A percentile compares a stretch with the other conserved stretches of the same genome.
These are phyloP conservation scores for Noctua janthe DNA, from an alignment of 2,888 invertebrate species.

Conservation along the genomic window DNA sequence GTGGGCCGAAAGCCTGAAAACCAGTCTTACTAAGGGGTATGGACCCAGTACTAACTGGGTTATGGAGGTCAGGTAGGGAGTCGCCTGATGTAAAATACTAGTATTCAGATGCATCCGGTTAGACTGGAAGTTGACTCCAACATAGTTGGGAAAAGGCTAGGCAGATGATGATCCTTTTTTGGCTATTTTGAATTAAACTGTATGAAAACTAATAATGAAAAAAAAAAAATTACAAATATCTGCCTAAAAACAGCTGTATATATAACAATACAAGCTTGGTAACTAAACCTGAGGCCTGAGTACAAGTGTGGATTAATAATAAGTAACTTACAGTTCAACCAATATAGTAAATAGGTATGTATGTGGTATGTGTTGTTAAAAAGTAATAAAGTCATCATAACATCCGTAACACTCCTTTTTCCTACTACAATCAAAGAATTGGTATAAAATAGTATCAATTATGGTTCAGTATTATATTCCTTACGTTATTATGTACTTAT, in stretches of 20 bases:
- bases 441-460: not conserved
- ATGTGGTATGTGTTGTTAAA: not conserved
- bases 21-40: too few relatives aligned
- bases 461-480: not conserved
- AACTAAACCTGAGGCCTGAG: not conserved
- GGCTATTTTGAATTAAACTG: not conserved
- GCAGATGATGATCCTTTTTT: not conserved
- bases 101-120: too few relatives aligned
- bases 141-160: not conserved
- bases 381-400: not conserved
- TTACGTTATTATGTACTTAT: too few relatives aligned
- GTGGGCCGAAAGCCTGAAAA: too few relatives aligned
- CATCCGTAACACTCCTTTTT: conserved; percentile 9
- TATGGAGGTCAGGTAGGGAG: too few relatives aligned
- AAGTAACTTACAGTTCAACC: not conserved
- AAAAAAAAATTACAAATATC: not conserved
- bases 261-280: not conserved
- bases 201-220: not conserved
- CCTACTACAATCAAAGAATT: conserved; percentile 5
- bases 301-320: not conserved
- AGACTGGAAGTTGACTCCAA: too few relatives aligned
- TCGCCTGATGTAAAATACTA: too few relatives aligned
- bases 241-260: not conserved
- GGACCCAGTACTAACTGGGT: too few relatives aligned
- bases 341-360: conserved; percentile 19